Conservation (phyloP, 2,113 vertebrate genomes). For the Merops nubicus region DNA sequence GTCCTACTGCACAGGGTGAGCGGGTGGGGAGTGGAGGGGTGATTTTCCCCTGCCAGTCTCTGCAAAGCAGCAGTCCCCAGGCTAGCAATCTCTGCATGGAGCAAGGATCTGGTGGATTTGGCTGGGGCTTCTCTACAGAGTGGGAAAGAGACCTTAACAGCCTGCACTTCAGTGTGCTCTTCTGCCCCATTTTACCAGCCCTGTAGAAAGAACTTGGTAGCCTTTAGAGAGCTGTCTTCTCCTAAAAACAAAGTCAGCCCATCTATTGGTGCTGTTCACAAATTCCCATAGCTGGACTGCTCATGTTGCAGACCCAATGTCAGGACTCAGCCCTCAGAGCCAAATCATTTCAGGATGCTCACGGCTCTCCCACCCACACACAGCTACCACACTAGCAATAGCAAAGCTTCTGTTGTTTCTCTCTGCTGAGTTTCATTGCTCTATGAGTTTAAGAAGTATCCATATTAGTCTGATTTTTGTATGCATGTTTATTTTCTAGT, state of each 20-base stretch:
- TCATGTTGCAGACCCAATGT: rapidly evolving
- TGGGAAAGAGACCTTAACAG: neutral
- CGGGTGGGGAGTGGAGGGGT: rapidly evolving
- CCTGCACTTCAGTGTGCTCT: rapidly evolving
- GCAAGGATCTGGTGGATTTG: neutral
- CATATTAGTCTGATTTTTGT: neutral
- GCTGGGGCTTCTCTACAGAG: neutral
- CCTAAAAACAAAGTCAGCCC: neutral
- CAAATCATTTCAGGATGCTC: rapidly evolving
- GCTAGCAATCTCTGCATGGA: rapidly evolving
- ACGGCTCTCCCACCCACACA: neutral
- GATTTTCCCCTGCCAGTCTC: neutral
- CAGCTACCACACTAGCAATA: neutral
- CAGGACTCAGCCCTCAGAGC: neutral
- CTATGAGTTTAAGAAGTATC: neutral
- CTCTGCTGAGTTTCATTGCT: neutral
- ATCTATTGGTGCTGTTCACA: rapidly evolving
- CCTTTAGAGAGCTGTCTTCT: neutral
- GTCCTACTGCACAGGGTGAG: neutral
- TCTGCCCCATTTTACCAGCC: neutral
- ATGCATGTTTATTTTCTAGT: neutral
- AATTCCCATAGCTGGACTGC: neutral
- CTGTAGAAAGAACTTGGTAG: neutral
- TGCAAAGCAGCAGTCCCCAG: neutral
- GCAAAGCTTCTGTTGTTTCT: neutral